Conservation (phyloP, 2,888 invertebrate genomes). For the Drosophila monieri region DNA sequence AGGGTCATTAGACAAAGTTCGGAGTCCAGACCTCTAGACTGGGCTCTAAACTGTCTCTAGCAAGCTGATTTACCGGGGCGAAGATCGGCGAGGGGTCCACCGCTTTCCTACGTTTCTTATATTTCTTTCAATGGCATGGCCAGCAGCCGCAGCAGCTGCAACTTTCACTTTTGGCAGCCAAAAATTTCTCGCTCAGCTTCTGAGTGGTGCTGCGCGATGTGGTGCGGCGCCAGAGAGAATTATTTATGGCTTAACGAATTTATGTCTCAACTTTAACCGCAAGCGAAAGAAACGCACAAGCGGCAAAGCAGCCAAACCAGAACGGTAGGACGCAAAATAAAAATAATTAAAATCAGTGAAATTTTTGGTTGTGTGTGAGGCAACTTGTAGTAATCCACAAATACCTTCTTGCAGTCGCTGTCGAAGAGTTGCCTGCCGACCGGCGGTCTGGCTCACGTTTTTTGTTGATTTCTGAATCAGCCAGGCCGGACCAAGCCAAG, state of each 20-base stretch:
- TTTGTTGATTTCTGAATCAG: constrained; percentile 29
- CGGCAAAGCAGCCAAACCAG: constrained; percentile 61
- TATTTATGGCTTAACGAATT: constrained; percentile 74
- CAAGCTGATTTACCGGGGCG: constrained; percentile 63
- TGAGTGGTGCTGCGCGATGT: constrained; percentile 43
- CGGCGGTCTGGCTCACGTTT: constrained; percentile 40
- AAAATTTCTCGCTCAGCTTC: constrained; percentile 79
- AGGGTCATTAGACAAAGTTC: constrained; percentile 34
- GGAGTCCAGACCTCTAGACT: constrained; percentile 36
- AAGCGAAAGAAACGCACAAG: constrained; percentile 36
- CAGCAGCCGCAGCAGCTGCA: constrained; percentile 62
- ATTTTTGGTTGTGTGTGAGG: constrained; percentile 42
- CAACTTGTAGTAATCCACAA: constrained; percentile 30
- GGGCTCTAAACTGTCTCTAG: constrained; percentile 62
- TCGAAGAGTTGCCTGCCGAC: constrained; percentile 19
- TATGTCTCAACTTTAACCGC: constrained; percentile 71
- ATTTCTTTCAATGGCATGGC: constrained; percentile 68
- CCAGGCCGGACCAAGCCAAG: constrained; percentile 24
- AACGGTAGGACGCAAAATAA: constrained; percentile 54
- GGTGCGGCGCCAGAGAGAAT: constrained; percentile 62
- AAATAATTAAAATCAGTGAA: constrained; percentile 54
- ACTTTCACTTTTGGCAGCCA: constrained; percentile 80
- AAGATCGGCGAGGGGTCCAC: constrained; percentile 43
- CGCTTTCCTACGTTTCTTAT: constrained; percentile 62
- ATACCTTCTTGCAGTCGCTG: constrained; percentile 35